Conservation (phyloP, 2,113 vertebrate genomes). For the Pangasianodon hypophthalmus region DNA sequence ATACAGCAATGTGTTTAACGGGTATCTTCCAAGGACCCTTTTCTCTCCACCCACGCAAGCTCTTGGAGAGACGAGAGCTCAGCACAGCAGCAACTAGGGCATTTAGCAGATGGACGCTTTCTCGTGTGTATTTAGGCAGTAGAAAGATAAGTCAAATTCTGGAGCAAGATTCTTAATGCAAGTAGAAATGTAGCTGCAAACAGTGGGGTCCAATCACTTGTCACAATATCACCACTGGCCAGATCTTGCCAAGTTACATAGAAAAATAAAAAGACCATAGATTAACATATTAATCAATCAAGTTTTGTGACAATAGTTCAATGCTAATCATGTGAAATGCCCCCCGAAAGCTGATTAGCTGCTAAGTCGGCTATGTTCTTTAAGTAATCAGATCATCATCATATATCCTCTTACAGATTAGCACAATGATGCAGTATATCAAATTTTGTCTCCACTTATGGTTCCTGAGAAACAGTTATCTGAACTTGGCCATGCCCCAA, state of each 20-base stretch:
- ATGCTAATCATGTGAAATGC: neutral
- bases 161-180: neutral
- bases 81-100: neutral
- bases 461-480: neutral
- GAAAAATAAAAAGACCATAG: neutral
- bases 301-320: neutral
- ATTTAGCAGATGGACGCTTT: conserved; percentile 7
- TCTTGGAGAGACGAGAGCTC: neutral
- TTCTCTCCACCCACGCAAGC: conserved; percentile 30
- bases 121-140: conserved; percentile 3
- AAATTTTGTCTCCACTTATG: neutral
- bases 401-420: neutral
- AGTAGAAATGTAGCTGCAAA: neutral
- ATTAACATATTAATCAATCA: neutral
- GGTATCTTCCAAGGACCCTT: conserved; percentile 40
- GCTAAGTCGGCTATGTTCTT: neutral
- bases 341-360: neutral
- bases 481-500: neutral
- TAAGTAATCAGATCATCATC: neutral
- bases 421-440: neutral
- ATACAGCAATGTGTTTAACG: conserved; percentile 51
- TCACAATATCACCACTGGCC: neutral
- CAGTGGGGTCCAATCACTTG: neutral
- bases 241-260: neutral
- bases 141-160: neutral